Evolutionary conservation across 2,113 vertebrate genomes (phyloP), one percentile per base, ranked within the genome.

Genomic region (Ceuthmochares aereus): DNA sequence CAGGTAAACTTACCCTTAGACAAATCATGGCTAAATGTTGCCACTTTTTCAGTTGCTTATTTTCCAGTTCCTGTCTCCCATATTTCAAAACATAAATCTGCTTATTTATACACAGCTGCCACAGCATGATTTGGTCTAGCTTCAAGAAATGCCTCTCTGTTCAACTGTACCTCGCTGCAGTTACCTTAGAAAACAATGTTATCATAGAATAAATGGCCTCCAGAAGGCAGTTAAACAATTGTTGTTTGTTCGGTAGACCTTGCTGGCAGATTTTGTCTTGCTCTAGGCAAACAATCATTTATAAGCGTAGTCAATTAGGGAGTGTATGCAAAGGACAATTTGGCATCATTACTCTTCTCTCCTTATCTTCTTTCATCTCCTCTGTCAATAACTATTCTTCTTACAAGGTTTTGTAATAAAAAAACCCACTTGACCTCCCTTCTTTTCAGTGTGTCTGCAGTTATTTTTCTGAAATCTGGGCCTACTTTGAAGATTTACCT

Each of bases 181-280:
- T 73, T 83, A 86, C 55, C 73, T 90, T 73, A 60, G 69, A 87
- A 91, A 10, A 0, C 30, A 72, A 36, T 13, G 43, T 60, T 72
- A 82, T 56, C 37, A 72, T 7, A 89, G 36, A 91, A 91, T 27
- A 83, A 85, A 88, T n/a, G 14, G 27, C 20, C 54, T 85, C 54
- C 62, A 27, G 77, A 95, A 92, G 29, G 60, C 43, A 79, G 22
- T 54, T 74, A 81, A 95, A 87, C 42, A 87, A 45, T 8, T 43
- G 9, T 8, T 62, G n/a, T 73, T 84, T 78, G 42, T 55, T 84
- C 52, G 70, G 37, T 17, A 67, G 56, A 59, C 4, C 54, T 78
- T 56, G 42, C 60, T 63, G 66, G 47, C 56, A 84, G 60, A 74
- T 67, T 84, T 93, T 79, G 16, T 37, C 58, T 75, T 68, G 14